phyloP scores from a whole-genome alignment of 2,113 vertebrate species.

The Scophthalmus maximus region DNA sequence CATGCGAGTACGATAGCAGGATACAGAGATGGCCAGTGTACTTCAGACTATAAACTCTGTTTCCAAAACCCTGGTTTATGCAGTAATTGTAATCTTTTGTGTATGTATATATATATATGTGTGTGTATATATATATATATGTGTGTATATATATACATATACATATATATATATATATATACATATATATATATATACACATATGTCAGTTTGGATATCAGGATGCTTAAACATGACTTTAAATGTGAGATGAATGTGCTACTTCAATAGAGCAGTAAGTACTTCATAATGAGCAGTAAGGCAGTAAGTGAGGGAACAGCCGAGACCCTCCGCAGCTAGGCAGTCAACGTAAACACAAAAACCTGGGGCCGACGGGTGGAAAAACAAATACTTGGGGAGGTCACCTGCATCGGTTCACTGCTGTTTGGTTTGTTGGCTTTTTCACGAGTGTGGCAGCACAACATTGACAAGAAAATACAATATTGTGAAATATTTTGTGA shows the following conservation, averaged over 20 bases:
- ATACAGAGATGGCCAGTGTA: background rate
- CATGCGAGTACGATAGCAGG: background rate
- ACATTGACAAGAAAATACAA: conserved; percentile 4
- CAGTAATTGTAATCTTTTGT: background rate
- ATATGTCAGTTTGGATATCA: too few relatives aligned
- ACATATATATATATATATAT: too few relatives aligned
- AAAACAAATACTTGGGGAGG: background rate
- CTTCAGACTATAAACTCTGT: background rate
- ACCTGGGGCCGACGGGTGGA: background rate
- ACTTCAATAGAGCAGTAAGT: too few relatives aligned
- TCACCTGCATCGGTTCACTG: background rate
- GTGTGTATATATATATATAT: too few relatives aligned
- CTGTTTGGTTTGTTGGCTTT: background rate
- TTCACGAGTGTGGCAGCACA: conserved; percentile 1
- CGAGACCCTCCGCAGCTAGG: conserved; percentile 3
- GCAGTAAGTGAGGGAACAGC: conserved; percentile 25
- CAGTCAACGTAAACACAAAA: background rate
- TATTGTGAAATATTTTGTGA: background rate
- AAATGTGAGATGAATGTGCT: too few relatives aligned
- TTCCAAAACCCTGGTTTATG: background rate
- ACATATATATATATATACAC: too few relatives aligned
- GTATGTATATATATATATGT: background rate
- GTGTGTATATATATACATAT: too few relatives aligned
- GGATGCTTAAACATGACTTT: too few relatives aligned
- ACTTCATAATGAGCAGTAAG: conserved; percentile 46